phyloP scores from a whole-genome alignment of 2,888 invertebrate genomes.

The Brachylomia viminalis region DNA sequence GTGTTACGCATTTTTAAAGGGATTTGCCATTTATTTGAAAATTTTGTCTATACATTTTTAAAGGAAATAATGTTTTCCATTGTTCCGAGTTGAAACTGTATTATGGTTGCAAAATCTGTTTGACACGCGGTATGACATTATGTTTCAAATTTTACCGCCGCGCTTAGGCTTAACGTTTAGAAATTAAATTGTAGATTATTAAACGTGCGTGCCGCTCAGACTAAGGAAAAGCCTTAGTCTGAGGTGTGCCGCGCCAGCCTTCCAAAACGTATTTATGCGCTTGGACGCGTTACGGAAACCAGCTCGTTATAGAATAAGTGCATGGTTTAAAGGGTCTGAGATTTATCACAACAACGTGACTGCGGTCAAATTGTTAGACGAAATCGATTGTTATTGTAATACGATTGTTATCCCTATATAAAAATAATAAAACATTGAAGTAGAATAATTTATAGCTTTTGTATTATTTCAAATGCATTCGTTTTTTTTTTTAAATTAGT shows the following conservation, averaged over 20 bases:
- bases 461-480: not conserved
- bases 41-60: constrained; percentile 15
- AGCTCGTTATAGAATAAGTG: not conserved
- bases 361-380: not conserved
- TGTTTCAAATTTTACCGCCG: constrained; percentile 40
- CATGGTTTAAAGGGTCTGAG: not conserved
- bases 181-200: constrained; percentile 10
- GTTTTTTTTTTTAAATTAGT: not conserved
- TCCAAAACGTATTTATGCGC: not conserved
- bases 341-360: not conserved
- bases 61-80: constrained; percentile 20
- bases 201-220: too few relatives aligned
- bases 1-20: constrained; percentile 33
- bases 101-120: constrained; percentile 14
- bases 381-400: not conserved
- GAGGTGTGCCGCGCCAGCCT: not conserved
- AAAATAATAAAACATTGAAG: too few relatives aligned
- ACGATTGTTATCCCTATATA: too few relatives aligned
- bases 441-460: too few relatives aligned
- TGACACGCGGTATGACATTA: constrained; percentile 38
- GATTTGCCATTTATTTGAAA: constrained; percentile 41
- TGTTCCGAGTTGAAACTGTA: constrained; percentile 8
- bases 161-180: constrained; percentile 14
- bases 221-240: too few relatives aligned
- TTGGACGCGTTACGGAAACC: not conserved